Base-by-base conservation (phyloP, 1,140 invertebrate species). In the Notospermus geniculatus region DNA sequence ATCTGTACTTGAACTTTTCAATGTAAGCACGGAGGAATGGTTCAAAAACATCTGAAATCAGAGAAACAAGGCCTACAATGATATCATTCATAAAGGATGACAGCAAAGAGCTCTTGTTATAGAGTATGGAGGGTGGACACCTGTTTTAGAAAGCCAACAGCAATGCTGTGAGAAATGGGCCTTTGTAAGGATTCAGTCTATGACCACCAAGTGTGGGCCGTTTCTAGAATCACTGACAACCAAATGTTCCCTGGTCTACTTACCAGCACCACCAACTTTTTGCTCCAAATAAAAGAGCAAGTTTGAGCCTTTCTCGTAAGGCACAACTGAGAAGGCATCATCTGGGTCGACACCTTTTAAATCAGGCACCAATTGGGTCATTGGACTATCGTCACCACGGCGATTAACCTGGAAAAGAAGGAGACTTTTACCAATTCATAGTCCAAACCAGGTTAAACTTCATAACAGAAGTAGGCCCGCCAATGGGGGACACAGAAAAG, bases 301-400 rank as follows among this genome's bases (percentile, higher is more conserved):
- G 25, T 91, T 87, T 39, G 89, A 89, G 0, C 94, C 95, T 80
- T 97, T 97, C 78, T 94, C 92, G 82, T 97, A 97, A 2, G 94
- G 93, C 52, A 96, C 87, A 30, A 81, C 83, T 2, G 90, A 92
- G 80, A 94, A 96, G 2, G 92, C 88, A 82, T 96, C 93, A 80
- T 97, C 94, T 13, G 95, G 94, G 83, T 95, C 90, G 17, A 91
- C 85, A 4, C 88, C 89, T 22, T 81, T 86, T 52, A 97, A 83
- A 77, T 93, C 85, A 1, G 89, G 86, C 19, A 96, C 88, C 28
- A 97, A 81, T 59, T 86, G 85, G 0, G 93, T 95, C 39, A 85
- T 90, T 0, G 66, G 86, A 81, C 86, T 87, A 1, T 85, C 81
- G 56, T 78, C 75, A 23, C 88, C 88, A 22, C 88, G 45, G 19